Base-by-base conservation (phyloP, 2,797 vertebrate genomes). In the Pipistrellus kuhlii region DNA sequence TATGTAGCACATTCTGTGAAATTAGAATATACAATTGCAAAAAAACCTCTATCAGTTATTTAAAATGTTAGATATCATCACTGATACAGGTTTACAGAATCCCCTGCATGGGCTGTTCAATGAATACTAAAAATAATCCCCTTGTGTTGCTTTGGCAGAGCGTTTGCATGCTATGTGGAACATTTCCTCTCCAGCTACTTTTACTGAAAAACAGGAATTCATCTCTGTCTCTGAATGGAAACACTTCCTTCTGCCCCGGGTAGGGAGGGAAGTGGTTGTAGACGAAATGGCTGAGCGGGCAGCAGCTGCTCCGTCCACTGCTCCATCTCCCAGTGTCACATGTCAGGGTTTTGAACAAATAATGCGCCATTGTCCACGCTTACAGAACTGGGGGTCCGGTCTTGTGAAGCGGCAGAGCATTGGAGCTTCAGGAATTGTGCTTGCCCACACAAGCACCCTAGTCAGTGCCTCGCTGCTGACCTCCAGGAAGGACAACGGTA, bases 311-410 rank as follows among this genome's bases (percentile, higher is more conserved):
- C n/a, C 82, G 38, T 78, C 44, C 0, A 17, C 80, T 59, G 38
- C 95, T 96, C 68, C n/a, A 3, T 93, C 90, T 96, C 71, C 53
- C 7, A 2, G 32, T 25, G 53, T 95, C 48, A 27, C 46, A 15
- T 62, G 82, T 90, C 95, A 95, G 84, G 77, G 0, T 0, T 84
- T 59, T 23, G 6, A 62, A 53, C 0, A 0, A 83, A 94, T 48
- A 97, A 95, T 95, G 94, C 30, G 0, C 59, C 35, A 51, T 92
- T 97, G 97, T 97, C 93, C 13, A 0, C 82, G 41, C 73, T 30
- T 27, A 0, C 85, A 95, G 35, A 57, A 51, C 5, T 46, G 69
- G 64, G 57, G 87, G 23, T 84, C 93, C 69, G 62, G 57, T 1
- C 0, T 62, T 6, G 80, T 10, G 30, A 38, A 30, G 46, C 2